Evolutionary conservation across 2,113 vertebrate species (phyloP).

Genomic region (Asarcornis scutulata): DNA sequence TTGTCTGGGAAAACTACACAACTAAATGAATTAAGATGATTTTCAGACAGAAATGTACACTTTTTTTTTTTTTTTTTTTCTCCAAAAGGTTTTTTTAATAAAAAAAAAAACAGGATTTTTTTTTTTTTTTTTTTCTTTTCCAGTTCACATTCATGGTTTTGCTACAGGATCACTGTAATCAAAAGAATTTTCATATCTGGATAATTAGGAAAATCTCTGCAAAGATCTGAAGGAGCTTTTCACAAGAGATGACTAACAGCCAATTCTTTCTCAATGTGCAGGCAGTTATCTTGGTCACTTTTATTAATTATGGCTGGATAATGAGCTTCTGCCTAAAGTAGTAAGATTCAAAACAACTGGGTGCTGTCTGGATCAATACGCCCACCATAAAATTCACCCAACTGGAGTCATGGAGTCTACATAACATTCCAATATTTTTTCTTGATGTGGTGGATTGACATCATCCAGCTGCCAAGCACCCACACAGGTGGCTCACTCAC

Average conservation of each 20-base stretch:
- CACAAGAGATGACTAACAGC: background rate
- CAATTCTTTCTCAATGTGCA: background rate
- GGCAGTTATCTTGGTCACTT: background rate
- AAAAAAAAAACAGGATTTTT: background rate
- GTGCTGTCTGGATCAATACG: background rate
- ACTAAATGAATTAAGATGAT: background rate
- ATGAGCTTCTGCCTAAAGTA: background rate
- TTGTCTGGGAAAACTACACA: background rate
- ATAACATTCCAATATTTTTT: background rate
- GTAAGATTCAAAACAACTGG: background rate
- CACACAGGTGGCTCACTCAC: background rate
- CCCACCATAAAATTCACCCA: background rate
- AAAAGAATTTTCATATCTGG: background rate
- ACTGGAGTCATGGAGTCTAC: background rate
- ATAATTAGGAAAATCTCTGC: background rate
- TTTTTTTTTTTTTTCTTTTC: background rate
- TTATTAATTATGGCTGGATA: background rate
- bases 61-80: background rate
- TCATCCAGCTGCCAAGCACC: background rate
- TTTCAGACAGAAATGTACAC: background rate
- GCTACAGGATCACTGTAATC: background rate
- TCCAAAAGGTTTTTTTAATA: too few species aligned
- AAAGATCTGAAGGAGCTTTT: background rate
- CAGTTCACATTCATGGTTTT: background rate
- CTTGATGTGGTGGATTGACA: background rate